Conservation (phyloP, 2,797 vertebrate genomes). For the Coendou prehensilis region DNA sequence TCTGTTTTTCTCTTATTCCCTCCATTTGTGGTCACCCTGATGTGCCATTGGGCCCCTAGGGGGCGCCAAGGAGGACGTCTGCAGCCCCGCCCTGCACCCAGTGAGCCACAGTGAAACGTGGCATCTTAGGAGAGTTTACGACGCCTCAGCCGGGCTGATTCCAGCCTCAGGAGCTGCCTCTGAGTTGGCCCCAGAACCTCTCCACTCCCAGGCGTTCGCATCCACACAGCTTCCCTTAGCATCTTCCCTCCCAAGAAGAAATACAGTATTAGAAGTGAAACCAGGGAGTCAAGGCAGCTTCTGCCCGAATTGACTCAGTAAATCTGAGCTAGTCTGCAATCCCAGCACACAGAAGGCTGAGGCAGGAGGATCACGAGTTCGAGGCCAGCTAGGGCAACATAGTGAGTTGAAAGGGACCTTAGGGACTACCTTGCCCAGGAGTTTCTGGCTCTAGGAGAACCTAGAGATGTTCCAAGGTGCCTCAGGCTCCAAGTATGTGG, state of each 20-base stretch:
- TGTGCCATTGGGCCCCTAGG: not conserved
- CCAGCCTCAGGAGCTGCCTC: not conserved
- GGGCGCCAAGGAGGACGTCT: not conserved
- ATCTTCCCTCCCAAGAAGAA: not conserved
- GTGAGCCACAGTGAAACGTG: conserved; percentile 63
- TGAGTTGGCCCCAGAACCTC: not conserved
- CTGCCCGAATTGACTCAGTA: not conserved
- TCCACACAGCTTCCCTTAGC: not conserved
- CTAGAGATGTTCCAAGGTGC: not conserved
- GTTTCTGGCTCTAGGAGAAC: not conserved
- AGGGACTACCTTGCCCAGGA: not conserved
- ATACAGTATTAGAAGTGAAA: not conserved
- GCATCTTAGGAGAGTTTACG: conserved; percentile 37
- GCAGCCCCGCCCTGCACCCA: conserved; percentile 22
- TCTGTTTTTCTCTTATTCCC: conserved; percentile 32
- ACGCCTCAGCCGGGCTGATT: not conserved
- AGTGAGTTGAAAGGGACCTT: not conserved
- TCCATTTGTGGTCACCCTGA: conserved; percentile 51
- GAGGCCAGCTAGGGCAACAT: not conserved
- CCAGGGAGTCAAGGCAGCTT: not conserved
- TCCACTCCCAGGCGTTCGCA: not conserved
- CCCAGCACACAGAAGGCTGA: not conserved
- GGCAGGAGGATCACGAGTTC: not conserved
- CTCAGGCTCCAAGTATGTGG: not conserved
- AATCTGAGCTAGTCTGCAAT: not conserved